Evolutionary conservation across 2,113 vertebrate genomes (phyloP).

Genomic region (Callionymus lyra): DNA sequence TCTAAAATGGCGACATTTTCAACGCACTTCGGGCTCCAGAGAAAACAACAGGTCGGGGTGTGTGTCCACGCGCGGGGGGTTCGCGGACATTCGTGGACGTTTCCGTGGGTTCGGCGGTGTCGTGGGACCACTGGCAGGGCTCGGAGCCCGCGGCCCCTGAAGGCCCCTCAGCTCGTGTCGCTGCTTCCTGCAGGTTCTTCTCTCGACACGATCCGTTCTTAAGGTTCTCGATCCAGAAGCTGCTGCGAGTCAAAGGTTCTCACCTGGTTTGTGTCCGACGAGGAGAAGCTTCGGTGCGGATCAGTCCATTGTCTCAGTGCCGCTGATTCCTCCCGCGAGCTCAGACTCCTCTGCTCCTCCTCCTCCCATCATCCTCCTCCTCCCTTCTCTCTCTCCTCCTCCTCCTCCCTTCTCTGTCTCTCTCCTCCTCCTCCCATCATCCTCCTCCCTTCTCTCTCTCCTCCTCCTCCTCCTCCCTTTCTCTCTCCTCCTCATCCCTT

Average conservation of each 20-base stretch:
- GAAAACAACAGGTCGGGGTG: too few relatives aligned
- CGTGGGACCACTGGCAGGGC: constrained; percentile 13
- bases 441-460: too few relatives aligned
- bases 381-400: constrained; percentile 16
- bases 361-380: constrained; percentile 26
- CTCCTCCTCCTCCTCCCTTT: too few relatives aligned
- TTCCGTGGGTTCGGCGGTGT: not conserved
- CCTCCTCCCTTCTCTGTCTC: constrained; percentile 1
- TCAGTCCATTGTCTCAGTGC: constrained; percentile 47
- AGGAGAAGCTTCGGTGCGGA: constrained; percentile 9
- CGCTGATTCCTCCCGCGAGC: constrained; percentile 47
- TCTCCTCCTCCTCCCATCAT: not conserved
- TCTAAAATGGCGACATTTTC: not conserved
- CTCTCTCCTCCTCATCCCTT: too few relatives aligned
- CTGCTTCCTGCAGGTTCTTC: constrained; percentile 41
- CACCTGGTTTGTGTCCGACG: constrained; percentile 27
- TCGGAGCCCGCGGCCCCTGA: constrained; percentile 15
- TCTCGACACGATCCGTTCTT: not conserved
- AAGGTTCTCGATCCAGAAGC: too few relatives aligned
- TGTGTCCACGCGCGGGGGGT: too few relatives aligned
- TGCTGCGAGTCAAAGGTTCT: not conserved
- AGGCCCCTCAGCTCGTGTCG: constrained; percentile 36
- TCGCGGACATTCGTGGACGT: too few relatives aligned
- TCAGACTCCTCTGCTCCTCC: constrained; percentile 19
- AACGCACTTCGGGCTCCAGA: constrained; percentile 4